These are phyloP conservation scores for Notechis scutatus DNA, from an alignment of 2,113 vertebrate genomes.

Conservation along the genomic window DNA sequence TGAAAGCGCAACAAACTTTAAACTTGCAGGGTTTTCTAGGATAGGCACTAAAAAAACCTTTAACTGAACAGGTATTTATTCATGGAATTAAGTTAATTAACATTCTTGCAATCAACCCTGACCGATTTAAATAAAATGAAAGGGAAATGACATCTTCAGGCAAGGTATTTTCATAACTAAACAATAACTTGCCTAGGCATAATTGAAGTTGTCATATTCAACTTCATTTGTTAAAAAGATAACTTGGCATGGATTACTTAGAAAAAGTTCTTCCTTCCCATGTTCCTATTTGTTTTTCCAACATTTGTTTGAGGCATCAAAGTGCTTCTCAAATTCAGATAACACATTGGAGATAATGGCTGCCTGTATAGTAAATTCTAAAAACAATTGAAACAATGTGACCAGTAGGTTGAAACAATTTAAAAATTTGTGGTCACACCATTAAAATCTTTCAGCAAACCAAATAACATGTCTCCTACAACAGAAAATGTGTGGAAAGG, in stretches of 20 bases:
- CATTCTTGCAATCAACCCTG: not conserved
- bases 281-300: not conserved
- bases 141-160: not conserved
- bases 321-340: not conserved
- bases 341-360: not conserved
- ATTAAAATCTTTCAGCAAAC: not conserved
- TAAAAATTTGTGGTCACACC: not conserved
- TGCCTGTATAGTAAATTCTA: not conserved
- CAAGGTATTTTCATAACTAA: not conserved
- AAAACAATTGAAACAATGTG: not conserved
- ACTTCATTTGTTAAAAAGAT: not conserved
- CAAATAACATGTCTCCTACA: not conserved
- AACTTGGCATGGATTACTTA: not conserved
- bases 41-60: not conserved
- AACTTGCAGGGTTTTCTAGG: not conserved
- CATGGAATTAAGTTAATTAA: not conserved
- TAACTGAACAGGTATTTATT: not conserved
- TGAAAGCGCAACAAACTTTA: not conserved
- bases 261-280: not conserved
- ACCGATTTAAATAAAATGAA: not conserved
- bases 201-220: not conserved
- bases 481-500: not conserved
- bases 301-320: not conserved
- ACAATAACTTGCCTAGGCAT: not conserved
- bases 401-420: not conserved